A percentile compares a stretch with the other conserved stretches of the same genome.
phyloP scores from a whole-genome alignment of 92 coral and sea anemone species.

The Palythoa grandis region DNA sequence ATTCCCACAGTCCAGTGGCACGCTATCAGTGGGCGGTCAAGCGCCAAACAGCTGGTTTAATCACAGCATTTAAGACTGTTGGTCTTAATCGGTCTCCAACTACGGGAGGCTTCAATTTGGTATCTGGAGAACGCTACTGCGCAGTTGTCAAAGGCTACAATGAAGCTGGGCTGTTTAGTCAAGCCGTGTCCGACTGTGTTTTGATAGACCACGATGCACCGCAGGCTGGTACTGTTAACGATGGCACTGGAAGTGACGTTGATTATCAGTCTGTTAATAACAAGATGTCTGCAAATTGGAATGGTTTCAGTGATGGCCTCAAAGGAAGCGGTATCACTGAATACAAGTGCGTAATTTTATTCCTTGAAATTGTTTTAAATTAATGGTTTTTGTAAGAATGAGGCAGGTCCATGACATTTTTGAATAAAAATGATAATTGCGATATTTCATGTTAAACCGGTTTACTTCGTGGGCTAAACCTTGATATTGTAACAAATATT shows the following conservation, averaged over 20 bases:
- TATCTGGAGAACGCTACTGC: conserved; percentile 79
- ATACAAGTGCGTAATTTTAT: conserved; percentile 36
- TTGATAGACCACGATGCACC: conserved; percentile 93
- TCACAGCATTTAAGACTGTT: conserved; percentile 62
- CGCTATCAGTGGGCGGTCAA: conserved; percentile 80
- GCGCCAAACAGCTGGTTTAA: conserved; percentile 69
- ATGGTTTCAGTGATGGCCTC: conserved; percentile 82
- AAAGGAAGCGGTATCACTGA: conserved; percentile 93
- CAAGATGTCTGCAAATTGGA: conserved; percentile 80
- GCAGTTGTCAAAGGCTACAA: conserved; percentile 88
- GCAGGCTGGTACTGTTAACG: conserved; percentile 81
- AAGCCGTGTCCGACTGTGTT: conserved; percentile 83
- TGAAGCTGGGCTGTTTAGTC: conserved; percentile 81
- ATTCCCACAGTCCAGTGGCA: conserved; percentile 76
- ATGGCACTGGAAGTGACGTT: conserved; percentile 75
- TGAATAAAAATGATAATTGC: too few species aligned
- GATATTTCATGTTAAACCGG: too few species aligned
- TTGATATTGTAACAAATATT: too few species aligned
- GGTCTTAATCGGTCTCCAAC: conserved; percentile 61
- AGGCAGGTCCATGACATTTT: too few species aligned
- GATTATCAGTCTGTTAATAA: conserved; percentile 81
- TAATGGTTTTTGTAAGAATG: too few species aligned
- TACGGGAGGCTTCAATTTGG: conserved; percentile 71
- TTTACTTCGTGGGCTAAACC: too few species aligned
- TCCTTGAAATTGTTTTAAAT: too few species aligned